Percentiles rank a stretch among this genome's conserved stretches.
phyloP scores from a whole-genome alignment of 2,797 vertebrate species.

The Labroides dimidiatus region DNA sequence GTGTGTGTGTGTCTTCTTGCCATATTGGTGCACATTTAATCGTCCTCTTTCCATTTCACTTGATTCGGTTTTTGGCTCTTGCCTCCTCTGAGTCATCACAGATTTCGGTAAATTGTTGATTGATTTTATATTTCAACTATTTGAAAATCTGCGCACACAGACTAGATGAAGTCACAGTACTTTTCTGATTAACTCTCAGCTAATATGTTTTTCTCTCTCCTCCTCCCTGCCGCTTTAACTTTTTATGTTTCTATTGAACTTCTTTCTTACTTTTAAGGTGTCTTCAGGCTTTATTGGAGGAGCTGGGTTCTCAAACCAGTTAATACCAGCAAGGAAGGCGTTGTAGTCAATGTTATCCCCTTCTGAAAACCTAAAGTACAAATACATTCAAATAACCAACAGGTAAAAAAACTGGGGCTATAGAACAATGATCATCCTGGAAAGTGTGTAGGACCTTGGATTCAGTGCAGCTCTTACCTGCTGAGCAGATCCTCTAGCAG shows the following conservation, averaged over 20 bases:
- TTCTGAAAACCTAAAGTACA: conserved; percentile 84
- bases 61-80: conserved; percentile 51
- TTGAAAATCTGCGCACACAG: conserved; percentile 47
- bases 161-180: conserved; percentile 28
- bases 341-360: conserved; percentile 87
- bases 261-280: conserved; percentile 82
- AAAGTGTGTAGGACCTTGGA: not conserved
- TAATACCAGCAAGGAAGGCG: conserved; percentile 85
- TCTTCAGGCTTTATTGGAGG: conserved; percentile 65
- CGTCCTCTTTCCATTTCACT: conserved; percentile 27
- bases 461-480: conserved; percentile 80
- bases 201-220: not conserved
- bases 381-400: not conserved
- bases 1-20: conserved; percentile 11
- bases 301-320: conserved; percentile 86
- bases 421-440: not conserved
- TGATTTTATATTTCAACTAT: conserved; percentile 52
- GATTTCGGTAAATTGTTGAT: conserved; percentile 31
- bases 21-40: conserved; percentile 22
- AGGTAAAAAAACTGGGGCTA: too few species aligned
- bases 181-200: conserved; percentile 22
- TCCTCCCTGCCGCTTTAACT: not conserved
- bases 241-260: too few species aligned
- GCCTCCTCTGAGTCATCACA: conserved; percentile 46
- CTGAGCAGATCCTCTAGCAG: conserved; percentile 83